Evolutionary conservation across 2,797 vertebrate genomes (phyloP).

Genomic region (Crenichthys baileyi): DNA sequence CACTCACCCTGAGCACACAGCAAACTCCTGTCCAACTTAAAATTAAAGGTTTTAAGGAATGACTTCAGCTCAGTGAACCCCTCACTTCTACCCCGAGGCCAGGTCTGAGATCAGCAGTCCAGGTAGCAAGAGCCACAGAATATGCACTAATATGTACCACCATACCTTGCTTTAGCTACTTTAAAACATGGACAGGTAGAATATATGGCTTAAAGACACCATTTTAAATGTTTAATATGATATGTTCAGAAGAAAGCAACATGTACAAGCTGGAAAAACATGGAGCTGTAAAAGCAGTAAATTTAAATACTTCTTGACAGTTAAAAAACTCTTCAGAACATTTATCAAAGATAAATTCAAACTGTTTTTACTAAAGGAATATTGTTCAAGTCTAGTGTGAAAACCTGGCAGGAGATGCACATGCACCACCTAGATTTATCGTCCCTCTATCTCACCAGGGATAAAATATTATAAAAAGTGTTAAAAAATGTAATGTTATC

Average conservation of each 20-base stretch:
- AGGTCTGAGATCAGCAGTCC: conserved; percentile 30
- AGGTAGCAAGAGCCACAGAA: conserved; percentile 14
- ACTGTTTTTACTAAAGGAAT: no score
- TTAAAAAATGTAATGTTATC: no score
- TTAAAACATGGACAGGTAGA: background rate
- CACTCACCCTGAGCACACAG: conserved; percentile 38
- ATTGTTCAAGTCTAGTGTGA: no score
- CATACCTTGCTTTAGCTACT: background rate
- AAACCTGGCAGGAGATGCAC: no score
- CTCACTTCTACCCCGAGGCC: conserved; percentile 21
- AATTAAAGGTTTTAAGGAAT: conserved; percentile 43
- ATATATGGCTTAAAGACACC: background rate
- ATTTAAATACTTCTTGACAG: background rate
- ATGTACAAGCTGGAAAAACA: background rate
- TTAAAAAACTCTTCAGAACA: background rate
- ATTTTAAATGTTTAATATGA: background rate
- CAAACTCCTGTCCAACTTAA: conserved; percentile 30
- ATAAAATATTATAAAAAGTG: no score
- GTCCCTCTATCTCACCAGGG: no score
- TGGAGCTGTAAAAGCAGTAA: background rate
- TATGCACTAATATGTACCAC: background rate
- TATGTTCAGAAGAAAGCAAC: background rate
- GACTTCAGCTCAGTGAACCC: conserved; percentile 9
- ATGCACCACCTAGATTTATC: no score
- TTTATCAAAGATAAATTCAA: no score